Evolutionary conservation across 2,888 invertebrate species (phyloP), one percentile per base, ranked within the genome.

Genomic region (Ormia ochracea): DNA sequence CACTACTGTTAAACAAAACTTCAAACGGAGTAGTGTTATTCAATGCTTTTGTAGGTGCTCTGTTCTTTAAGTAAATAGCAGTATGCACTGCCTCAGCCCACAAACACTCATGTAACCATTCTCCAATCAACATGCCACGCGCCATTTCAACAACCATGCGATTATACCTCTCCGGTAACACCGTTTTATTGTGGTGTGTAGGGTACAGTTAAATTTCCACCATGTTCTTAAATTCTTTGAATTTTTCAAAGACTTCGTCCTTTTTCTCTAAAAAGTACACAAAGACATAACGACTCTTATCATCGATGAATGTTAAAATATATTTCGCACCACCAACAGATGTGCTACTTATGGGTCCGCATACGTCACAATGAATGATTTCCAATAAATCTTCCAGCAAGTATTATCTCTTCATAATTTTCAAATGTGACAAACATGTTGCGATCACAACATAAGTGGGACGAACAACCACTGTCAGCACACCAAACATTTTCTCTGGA

Each of bases 261-360:
- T 80, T 78, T 2, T 21, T 14, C 10, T 72, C 73, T 9, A 82
- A 59, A 70, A 79, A 77, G 28, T 76, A 79, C 14, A 79, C 65
- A 43, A 38, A 69, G 1, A 76, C 54, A 43, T 59, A 56, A 21
- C 76, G 45, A 9, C 69, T 63, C 26, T 59, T 75, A 41, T 75
- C 78, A 9, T 75, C 78, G n/a, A 80, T 69, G 36, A 78, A 82
- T 9, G 75, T 82, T 2, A 75, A 14, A 17, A 80, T 41, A 26
- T 82, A 77, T 33, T 58, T 56, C 5, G 70, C 26, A 1, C 80
- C 80, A 66, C 78, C 75, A 56, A 54, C 28, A 3, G 76, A 76
- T 1, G 5, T 1, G 1, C 10, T 75, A 41, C 36, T 72, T 5
- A 78, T 61, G n/a, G 79, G 80, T 0, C 82, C 75, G 56, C 80